A percentile compares a stretch with the other conserved stretches of the same genome.
These are phyloP conservation scores for Phortica variegata DNA, from an alignment of 1,140 invertebrate genomes.

Conservation along the genomic window DNA sequence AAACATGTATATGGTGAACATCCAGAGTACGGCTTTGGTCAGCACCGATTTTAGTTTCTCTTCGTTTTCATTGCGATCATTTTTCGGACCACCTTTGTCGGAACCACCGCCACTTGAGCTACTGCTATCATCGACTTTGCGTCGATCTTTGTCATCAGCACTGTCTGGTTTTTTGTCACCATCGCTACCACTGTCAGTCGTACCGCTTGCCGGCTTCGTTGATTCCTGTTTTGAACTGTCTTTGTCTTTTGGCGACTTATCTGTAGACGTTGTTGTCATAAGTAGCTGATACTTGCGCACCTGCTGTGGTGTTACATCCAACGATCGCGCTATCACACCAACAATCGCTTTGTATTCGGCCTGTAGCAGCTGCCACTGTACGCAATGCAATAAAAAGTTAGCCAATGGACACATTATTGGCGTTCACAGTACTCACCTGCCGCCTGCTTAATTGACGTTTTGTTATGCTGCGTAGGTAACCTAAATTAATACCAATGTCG, in stretches of 20 bases:
- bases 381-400: neutral
- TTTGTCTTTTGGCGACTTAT: constrained; percentile 33
- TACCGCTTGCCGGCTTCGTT: neutral
- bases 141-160: neutral
- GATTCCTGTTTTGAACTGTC: neutral
- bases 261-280: constrained; percentile 21
- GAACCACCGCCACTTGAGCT: constrained; percentile 15
- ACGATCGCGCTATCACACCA: constrained; percentile 43
- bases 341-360: constrained; percentile 59
- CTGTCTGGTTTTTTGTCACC: neutral
- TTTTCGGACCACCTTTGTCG: constrained; percentile 57
- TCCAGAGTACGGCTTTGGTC: constrained; percentile 74
- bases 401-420: neutral
- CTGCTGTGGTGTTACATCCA: constrained; percentile 33
- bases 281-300: constrained; percentile 25
- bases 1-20: constrained; percentile 72
- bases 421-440: constrained; percentile 21
- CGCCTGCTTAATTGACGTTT: constrained; percentile 26
- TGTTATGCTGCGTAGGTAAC: too few relatives aligned
- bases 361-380: constrained; percentile 45
- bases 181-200: constrained; percentile 1
- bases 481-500: too few relatives aligned
- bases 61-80: constrained; percentile 63
- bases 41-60: constrained; percentile 69
- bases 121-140: neutral